These are phyloP conservation scores for Hylyphantes graminicola DNA, from an alignment of 1,140 invertebrate species.

Conservation along the genomic window DNA sequence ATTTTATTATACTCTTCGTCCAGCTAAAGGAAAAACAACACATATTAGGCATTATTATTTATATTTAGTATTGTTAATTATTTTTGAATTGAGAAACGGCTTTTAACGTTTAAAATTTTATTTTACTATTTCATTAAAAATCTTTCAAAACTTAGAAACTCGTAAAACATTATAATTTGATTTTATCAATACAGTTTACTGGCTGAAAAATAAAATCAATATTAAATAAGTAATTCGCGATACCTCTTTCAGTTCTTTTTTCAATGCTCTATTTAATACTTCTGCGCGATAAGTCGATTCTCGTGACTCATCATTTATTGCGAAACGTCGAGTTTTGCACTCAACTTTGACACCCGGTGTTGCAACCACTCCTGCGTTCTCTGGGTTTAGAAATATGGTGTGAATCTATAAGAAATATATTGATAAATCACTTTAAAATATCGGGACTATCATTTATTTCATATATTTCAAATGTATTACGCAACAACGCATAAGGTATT, in stretches of 20 bases:
- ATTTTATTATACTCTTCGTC: slow-evolving; percentile 53
- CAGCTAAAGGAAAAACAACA: slow-evolving; percentile 15
- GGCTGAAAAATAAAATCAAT: neutral
- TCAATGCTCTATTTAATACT: slow-evolving; percentile 90
- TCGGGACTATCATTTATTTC: too few species aligned
- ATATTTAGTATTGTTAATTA: neutral
- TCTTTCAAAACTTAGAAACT: neutral
- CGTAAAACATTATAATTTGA: neutral
- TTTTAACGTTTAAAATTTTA: neutral
- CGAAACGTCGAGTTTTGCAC: slow-evolving; percentile 81
- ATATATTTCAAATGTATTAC: too few species aligned
- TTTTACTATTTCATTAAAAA: neutral
- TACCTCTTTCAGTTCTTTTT: slow-evolving; percentile 79
- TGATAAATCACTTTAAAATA: too few species aligned
- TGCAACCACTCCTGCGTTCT: slow-evolving; percentile 84
- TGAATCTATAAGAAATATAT: slow-evolving; percentile 67
- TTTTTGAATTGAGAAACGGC: neutral
- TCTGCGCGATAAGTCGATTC: slow-evolving; percentile 87
- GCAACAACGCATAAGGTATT: too few species aligned
- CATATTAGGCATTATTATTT: neutral
- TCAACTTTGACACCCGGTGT: slow-evolving; percentile 88
- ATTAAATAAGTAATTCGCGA: neutral
- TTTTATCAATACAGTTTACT: neutral
- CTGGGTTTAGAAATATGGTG: slow-evolving; percentile 67
- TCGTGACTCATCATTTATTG: slow-evolving; percentile 71